Conservation (phyloP, 2,113 vertebrate species). For the Meriones unguiculatus region DNA sequence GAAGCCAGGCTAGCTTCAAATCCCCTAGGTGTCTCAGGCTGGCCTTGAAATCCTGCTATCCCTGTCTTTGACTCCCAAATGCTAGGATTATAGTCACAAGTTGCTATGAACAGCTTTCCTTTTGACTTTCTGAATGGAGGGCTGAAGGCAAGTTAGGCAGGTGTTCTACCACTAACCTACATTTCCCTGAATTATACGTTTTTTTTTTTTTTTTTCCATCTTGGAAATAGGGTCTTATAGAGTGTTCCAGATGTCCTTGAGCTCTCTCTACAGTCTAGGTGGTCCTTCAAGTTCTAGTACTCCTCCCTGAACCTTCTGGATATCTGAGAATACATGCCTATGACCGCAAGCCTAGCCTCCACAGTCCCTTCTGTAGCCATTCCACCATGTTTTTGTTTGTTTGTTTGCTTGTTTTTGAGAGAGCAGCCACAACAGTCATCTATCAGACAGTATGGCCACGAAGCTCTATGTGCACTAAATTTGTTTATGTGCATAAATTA, state of each 20-base stretch:
- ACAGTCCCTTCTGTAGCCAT: background rate
- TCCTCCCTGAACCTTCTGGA: background rate
- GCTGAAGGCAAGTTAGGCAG: background rate
- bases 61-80: background rate
- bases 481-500: background rate
- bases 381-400: no score
- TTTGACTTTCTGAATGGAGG: background rate
- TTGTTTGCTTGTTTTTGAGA: background rate
- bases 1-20: background rate
- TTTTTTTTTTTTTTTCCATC: background rate
- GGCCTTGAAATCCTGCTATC: background rate
- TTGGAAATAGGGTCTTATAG: background rate
- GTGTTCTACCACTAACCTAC: background rate
- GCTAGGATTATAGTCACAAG: background rate
- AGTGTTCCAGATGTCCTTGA: background rate
- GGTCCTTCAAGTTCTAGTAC: background rate
- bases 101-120: background rate
- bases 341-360: fast-evolving
- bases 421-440: background rate
- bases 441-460: background rate
- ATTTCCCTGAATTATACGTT: no score
- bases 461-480: background rate
- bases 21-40: no score
- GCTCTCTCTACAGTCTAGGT: background rate
- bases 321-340: background rate